A percentile compares a stretch with the other conserved stretches of the same genome.
Evolutionary conservation across 2,113 vertebrate genomes (phyloP).

Genomic region (Bambusicola thoracicus): DNA sequence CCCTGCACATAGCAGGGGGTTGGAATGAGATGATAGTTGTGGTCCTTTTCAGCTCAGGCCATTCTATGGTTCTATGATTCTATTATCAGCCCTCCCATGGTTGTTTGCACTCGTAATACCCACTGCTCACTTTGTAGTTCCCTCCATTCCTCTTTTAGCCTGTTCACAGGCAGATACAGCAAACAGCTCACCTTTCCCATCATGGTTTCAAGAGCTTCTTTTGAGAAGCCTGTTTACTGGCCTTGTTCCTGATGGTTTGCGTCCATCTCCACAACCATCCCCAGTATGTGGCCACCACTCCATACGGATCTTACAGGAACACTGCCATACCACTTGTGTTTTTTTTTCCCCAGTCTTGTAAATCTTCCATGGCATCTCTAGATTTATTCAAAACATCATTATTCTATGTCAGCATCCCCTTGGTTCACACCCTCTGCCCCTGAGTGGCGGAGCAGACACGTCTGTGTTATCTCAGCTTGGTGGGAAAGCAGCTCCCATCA

Average conservation of each 20-base stretch:
- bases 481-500: not conserved
- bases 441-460: conserved; percentile 1
- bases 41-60: too few relatives aligned
- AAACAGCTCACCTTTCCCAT: not conserved
- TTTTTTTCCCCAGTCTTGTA: not conserved
- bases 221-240: accelerated
- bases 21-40: too few relatives aligned
- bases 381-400: not conserved
- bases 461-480: conserved; percentile 45
- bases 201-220: not conserved
- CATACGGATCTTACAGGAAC: not conserved
- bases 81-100: not conserved
- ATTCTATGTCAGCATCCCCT: not conserved
- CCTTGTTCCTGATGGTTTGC: not conserved
- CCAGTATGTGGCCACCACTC: not conserved
- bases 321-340: not conserved
- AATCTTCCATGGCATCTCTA: not conserved
- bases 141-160: not conserved
- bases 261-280: not conserved
- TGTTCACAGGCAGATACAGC: not conserved
- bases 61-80: too few relatives aligned
- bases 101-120: not conserved
- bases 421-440: not conserved
- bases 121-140: not conserved
- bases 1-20: too few relatives aligned